phyloP scores from a whole-genome alignment of 2,888 invertebrate species.

The Drosophila paracracens region DNA sequence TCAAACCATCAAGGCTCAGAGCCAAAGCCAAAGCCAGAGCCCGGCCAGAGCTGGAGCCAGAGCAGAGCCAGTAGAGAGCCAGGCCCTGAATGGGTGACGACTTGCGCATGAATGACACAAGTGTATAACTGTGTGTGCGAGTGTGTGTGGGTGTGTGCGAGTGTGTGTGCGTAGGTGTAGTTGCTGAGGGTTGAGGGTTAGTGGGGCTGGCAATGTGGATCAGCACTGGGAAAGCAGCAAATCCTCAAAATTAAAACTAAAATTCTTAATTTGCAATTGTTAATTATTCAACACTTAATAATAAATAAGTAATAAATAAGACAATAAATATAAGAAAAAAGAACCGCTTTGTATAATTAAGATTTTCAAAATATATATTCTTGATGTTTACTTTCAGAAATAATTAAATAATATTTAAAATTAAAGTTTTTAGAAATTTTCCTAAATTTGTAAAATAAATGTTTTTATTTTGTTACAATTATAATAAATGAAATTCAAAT shows the following conservation, averaged over 20 bases:
- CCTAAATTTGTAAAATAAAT: background rate
- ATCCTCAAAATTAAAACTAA: background rate
- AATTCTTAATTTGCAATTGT: background rate
- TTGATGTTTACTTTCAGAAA: background rate
- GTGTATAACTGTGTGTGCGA: slow-evolving; percentile 32
- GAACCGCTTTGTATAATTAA: background rate
- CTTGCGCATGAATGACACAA: slow-evolving; percentile 77
- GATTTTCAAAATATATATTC: background rate
- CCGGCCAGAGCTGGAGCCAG: slow-evolving; percentile 25
- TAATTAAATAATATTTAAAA: background rate
- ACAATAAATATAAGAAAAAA: background rate
- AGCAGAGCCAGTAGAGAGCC: slow-evolving; percentile 15
- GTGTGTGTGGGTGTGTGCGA: slow-evolving; percentile 1
- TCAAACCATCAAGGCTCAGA: background rate
- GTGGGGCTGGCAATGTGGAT: slow-evolving; percentile 15
- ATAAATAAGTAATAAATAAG: background rate
- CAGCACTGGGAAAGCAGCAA: background rate
- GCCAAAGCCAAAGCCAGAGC: slow-evolving; percentile 18
- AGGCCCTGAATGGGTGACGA: slow-evolving; percentile 73
- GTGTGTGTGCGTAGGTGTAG: slow-evolving; percentile 10
- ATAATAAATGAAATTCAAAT: background rate
- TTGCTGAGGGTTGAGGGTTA: slow-evolving; percentile 2
- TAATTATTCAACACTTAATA: background rate
- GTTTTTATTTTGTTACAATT: background rate
- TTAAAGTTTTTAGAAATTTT: background rate